Conservation (phyloP, 2,888 invertebrate species). For the Sussaba pulchella region DNA sequence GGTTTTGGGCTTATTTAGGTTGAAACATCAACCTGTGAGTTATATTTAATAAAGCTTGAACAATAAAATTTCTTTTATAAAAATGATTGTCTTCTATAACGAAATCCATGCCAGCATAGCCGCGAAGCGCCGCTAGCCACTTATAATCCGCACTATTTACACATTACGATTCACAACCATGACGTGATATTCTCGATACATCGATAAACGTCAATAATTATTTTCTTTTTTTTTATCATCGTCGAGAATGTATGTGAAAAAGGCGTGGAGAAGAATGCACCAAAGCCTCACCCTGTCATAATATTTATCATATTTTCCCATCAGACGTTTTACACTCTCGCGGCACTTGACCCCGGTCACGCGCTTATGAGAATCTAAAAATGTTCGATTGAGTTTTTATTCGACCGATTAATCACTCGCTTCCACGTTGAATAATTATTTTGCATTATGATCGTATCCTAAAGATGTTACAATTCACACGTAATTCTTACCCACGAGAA, state of each 20-base stretch:
- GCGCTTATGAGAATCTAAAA: constrained; percentile 4
- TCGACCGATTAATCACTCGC: background rate
- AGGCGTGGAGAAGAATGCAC: constrained; percentile 55
- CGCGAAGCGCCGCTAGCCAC: too few relatives aligned
- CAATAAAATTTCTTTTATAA: too few relatives aligned
- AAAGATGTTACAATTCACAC: too few relatives aligned
- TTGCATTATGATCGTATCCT: background rate
- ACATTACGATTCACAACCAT: constrained; percentile 23
- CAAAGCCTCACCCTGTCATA: constrained; percentile 46
- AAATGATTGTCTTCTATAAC: too few relatives aligned
- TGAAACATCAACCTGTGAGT: too few relatives aligned
- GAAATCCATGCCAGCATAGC: too few relatives aligned
- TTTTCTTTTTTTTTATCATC: constrained; percentile 23
- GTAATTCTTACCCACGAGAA: too few relatives aligned
- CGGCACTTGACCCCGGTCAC: background rate
- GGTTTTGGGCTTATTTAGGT: too few relatives aligned
- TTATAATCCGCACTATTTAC: too few relatives aligned
- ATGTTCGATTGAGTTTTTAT: constrained; percentile 25
- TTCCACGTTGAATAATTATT: background rate
- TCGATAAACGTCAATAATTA: background rate
- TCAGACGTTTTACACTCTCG: constrained; percentile 23
- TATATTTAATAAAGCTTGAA: too few relatives aligned
- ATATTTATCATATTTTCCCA: constrained; percentile 51
- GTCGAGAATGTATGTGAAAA: constrained; percentile 51
- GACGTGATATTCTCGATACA: background rate